Evolutionary conservation across 1,140 invertebrate species (phyloP), one percentile per base, ranked within the genome.

Genomic region (Drosophila rhopaloa): DNA sequence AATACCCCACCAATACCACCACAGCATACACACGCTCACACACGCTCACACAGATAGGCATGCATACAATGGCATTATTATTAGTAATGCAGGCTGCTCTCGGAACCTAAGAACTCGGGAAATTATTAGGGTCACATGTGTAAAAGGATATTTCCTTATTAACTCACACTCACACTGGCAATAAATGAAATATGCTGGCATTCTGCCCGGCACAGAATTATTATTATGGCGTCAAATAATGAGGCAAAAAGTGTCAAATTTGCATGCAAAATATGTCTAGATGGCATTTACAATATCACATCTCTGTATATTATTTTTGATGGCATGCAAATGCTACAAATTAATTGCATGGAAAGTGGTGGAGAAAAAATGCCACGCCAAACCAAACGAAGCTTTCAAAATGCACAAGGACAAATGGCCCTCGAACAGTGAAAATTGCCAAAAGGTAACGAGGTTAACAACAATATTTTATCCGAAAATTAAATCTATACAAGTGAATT

Each of bases 141-240:
- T 86, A 91, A 90, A 90, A 86, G 79, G 82, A 90, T 90, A 90
- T 90, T 90, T 90, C 88, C 86, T 90, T 90, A 90, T 90, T 90
- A 90, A 81, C 76, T 66, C 70, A 51, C 58, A 73, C 59, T 50
- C 19, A 65, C 46, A 60, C 61, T 61, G 50, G 32, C 53, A 70
- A 19, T 48, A 57, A 77, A 70, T 77, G 60, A 75, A 76, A 62
- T 76, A 80, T 76, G 61, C 37, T 60, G 51, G 57, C 53, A 62
- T 73, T 55, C 59, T 58, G 78, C 46, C 24, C 50, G 16, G n/a
- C 70, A 59, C 40, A 79, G 10, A 32, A 70, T 71, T 71, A 89
- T 84, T 89, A 88, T 81, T 83, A 77, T 88, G 73, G 80, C 77
- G 84, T 88, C 84, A 83, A 84, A 83, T 88, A 88, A 88, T 88